phyloP scores from a whole-genome alignment of 2,797 vertebrate genomes.

The Dermochelys coriacea region DNA sequence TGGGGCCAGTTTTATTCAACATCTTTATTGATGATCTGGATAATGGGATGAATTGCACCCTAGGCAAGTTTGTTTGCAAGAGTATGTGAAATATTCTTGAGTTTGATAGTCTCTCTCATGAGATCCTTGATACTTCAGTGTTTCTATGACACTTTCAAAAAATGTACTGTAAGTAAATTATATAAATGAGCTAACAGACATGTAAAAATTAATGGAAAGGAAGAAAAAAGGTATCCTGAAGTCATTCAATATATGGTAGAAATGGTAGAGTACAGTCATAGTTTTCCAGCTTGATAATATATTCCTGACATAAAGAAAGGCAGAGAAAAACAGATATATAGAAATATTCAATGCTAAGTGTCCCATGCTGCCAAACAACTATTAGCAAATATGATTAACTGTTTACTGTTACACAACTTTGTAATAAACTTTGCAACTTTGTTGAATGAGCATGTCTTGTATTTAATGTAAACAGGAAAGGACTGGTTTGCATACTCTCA shows the following conservation, averaged over 20 bases:
- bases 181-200: not conserved
- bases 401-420: conserved; percentile 5
- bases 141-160: not conserved
- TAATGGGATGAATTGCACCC: too few species aligned
- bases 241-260: not conserved
- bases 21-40: too few species aligned
- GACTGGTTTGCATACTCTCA: not conserved
- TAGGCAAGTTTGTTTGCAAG: not conserved
- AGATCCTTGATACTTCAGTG: not conserved
- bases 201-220: not conserved
- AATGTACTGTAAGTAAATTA: not conserved
- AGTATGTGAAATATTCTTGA: not conserved
- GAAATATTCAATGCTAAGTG: not conserved
- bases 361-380: not conserved
- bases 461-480: not conserved
- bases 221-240: not conserved
- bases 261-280: not conserved
- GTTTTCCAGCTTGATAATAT: not conserved
- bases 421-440: too few species aligned
- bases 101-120: not conserved
- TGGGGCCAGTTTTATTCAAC: too few species aligned
- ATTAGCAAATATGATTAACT: not conserved
- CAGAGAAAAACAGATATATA: not conserved
- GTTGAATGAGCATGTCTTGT: not conserved
- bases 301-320: conserved; percentile 8